A percentile compares a stretch with the other conserved stretches of the same genome.
Conservation (phyloP, 2,888 invertebrate genomes). For the Standfussiana lucernea region DNA sequence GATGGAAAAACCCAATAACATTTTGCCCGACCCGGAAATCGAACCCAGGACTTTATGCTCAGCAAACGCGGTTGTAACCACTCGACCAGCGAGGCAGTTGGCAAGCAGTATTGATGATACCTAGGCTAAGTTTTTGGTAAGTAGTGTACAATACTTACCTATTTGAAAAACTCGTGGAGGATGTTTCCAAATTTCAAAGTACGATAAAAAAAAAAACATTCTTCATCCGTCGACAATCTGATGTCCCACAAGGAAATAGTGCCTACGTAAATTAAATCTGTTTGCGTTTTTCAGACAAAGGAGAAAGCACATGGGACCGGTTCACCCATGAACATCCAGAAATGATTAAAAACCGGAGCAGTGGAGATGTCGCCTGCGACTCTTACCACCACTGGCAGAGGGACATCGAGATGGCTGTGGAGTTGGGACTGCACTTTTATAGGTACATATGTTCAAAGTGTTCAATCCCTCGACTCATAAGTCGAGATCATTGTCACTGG, state of each 20-base stretch:
- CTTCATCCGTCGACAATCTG: not conserved
- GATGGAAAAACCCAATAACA: too few relatives aligned
- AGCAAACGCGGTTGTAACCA: too few relatives aligned
- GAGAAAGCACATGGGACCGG: constrained; percentile 64
- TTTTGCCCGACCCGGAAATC: too few relatives aligned
- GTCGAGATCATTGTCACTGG: not conserved
- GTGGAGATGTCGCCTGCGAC: constrained; percentile 90
- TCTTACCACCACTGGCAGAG: constrained; percentile 91
- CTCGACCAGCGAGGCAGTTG: too few relatives aligned
- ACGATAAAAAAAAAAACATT: not conserved
- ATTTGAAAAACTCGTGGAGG: not conserved
- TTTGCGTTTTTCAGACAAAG: constrained; percentile 58
- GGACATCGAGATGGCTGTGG: constrained; percentile 90
- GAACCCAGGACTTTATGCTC: too few relatives aligned
- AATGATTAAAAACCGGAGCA: constrained; percentile 29
- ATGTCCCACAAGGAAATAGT: not conserved
- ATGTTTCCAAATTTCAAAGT: not conserved
- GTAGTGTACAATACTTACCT: too few relatives aligned
- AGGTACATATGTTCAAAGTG: too few relatives aligned
- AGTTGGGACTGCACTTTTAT: constrained; percentile 89
- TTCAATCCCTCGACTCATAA: not conserved
- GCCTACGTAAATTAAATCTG: not conserved
- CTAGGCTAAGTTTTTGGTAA: not conserved
- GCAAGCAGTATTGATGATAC: too few relatives aligned
- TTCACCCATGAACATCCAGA: constrained; percentile 45